phyloP scores from a whole-genome alignment of 2,888 invertebrate species.

The Fragum sueziense region DNA sequence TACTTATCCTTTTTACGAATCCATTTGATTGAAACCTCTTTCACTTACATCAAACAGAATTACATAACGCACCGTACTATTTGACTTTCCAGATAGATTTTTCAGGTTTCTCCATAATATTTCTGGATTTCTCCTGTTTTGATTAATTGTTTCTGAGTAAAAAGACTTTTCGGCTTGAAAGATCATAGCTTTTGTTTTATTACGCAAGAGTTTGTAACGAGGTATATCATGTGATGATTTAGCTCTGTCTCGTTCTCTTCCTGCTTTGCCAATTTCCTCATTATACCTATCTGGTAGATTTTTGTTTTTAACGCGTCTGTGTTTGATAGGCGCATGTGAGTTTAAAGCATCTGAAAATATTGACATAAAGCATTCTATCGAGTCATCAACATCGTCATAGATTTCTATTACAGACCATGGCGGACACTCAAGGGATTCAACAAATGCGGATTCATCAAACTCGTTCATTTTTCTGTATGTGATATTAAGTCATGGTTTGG shows the following conservation, averaged over 20 bases:
- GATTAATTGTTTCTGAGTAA: conserved; percentile 10
- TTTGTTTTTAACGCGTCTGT: conserved; percentile 13
- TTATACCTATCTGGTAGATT: conserved; percentile 18
- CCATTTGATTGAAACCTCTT: no score
- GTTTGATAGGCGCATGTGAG: conserved; percentile 12
- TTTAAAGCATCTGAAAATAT: conserved; percentile 11
- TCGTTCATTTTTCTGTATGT: no score
- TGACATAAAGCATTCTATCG: conserved; percentile 21
- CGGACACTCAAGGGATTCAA: no score
- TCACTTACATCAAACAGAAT: no score
- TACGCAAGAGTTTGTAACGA: conserved; percentile 1
- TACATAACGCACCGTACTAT: no score
- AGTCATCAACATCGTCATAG: conserved; percentile 24
- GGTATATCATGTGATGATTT: background rate
- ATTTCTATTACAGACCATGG: conserved; percentile 19
- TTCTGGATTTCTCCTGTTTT: conserved; percentile 12
- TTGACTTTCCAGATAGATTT: conserved; percentile 2
- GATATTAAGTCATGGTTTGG: no score
- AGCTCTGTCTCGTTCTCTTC: background rate
- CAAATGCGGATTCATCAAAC: no score
- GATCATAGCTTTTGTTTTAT: conserved; percentile 1
- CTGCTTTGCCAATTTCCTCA: background rate
- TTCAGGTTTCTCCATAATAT: conserved; percentile 17
- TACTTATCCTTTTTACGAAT: no score
- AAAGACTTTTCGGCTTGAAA: background rate